A percentile compares a stretch with the other conserved stretches of the same genome.
These are phyloP conservation scores for Polietes domitor DNA, from an alignment of 2,888 invertebrate genomes.

Conservation along the genomic window DNA sequence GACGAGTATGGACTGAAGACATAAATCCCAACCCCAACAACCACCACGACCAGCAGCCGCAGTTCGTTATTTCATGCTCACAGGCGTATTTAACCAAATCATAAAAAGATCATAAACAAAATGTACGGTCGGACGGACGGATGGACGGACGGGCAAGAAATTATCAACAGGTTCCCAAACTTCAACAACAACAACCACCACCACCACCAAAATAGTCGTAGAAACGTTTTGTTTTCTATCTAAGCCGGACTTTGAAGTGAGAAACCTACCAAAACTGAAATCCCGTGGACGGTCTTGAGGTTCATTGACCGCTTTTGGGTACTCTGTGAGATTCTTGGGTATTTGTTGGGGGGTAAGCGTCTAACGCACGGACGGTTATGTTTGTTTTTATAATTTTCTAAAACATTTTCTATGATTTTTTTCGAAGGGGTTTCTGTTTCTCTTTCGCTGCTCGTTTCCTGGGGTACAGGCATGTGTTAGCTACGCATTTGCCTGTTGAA, in stretches of 20 bases:
- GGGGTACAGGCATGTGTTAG: background rate
- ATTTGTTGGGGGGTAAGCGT: background rate
- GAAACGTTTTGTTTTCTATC: background rate
- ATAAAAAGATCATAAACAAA: constrained; percentile 21
- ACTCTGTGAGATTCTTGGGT: background rate
- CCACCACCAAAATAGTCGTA: background rate
- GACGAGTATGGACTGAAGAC: background rate
- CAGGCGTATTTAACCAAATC: background rate
- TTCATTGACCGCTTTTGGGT: constrained; percentile 11
- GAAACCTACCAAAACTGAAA: constrained; percentile 4
- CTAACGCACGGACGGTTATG: background rate
- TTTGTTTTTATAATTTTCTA: constrained; percentile 5
- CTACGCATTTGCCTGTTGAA: background rate
- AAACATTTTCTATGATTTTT: background rate
- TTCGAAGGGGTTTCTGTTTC: background rate
- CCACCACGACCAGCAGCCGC: background rate
- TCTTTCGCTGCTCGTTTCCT: background rate
- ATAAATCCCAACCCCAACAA: background rate
- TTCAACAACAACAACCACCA: background rate
- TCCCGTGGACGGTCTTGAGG: constrained; percentile 2
- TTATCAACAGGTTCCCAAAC: constrained; percentile 8
- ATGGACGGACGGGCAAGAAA: background rate
- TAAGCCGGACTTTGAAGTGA: background rate
- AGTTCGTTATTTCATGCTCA: background rate
- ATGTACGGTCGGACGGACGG: background rate